Evolutionary conservation across 2,797 vertebrate species (phyloP), one percentile per base, ranked within the genome.

Genomic region (Sebastes oblongus): DNA sequence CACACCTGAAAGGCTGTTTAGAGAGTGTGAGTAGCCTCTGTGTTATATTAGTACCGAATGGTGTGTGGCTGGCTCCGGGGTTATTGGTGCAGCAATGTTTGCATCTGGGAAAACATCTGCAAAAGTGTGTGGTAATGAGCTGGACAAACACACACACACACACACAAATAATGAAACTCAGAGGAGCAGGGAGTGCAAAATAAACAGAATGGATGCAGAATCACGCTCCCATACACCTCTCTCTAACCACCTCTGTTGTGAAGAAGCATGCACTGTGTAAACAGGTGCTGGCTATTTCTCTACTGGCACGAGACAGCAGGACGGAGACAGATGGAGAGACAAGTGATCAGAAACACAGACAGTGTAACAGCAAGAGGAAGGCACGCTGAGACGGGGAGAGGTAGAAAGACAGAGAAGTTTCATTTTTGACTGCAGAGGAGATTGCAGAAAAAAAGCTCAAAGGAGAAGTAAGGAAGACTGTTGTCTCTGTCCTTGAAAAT

Each of bases 61-160:
- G 72, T 61, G 66, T 84, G 81, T 32, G 72, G 76, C 66, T 78
- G 64, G 60, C 86, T 86, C 67, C 22, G 9, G 56, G 50, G 69
- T 81, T 69, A 81, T 42, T 75, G 54, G 65, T 68, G 75, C 61
- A 70, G 79, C 68, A 65, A 71, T 87, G 80, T 87, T 88, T 88
- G 80, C 87, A 85, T 88, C 73, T 84, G 81, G 81, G 66, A 84
- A 89, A 89, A 87, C 84, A 88, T 90, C 90, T 89, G 83, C 77
- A 86, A 86, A 90, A 83, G 75, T 60, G 70, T 80, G 78, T 27
- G 67, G 71, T 86, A 87, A 90, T 88, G 82, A 85, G 66, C 60
- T 65, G 69, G 78, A 83, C 83, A 86, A 82, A 87, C 72, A 80
- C 6, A 87, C 72, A 80, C 6, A 14, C 62, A 36, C 60, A 69